Conservation (phyloP, 2,797 vertebrate genomes). For the Sebastes steindachneri region DNA sequence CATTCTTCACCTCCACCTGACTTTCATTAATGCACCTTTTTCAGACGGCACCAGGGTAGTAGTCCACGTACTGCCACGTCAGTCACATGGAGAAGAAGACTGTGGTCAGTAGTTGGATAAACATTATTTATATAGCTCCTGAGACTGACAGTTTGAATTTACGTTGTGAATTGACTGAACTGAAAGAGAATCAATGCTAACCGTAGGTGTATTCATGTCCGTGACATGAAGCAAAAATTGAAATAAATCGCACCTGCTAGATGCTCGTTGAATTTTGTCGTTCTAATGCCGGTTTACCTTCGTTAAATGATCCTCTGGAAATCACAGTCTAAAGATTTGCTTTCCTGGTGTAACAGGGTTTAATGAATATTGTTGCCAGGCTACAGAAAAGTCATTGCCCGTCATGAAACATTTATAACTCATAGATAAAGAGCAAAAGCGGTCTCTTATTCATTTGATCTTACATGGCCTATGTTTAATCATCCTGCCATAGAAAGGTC, state of each 20-base stretch:
- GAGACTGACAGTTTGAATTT: background rate
- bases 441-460: background rate
- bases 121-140: background rate
- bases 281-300: background rate
- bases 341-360: background rate
- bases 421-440: background rate
- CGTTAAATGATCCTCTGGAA: background rate
- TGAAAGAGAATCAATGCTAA: constrained; percentile 7
- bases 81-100: background rate
- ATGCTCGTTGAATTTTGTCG: background rate
- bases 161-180: background rate
- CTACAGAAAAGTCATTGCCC: background rate
- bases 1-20: background rate
- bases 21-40: background rate
- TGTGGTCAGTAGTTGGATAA: background rate
- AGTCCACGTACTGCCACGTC: background rate
- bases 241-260: background rate
- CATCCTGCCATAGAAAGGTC: background rate
- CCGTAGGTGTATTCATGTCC: background rate
- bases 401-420: background rate
- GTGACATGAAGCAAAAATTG: background rate
- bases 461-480: background rate
- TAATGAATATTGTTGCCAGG: background rate
- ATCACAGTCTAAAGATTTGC: background rate
- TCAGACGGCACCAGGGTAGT: background rate